These are phyloP conservation scores for Salvelinus sp. DNA, from an alignment of 2,113 vertebrate species.

Conservation along the genomic window DNA sequence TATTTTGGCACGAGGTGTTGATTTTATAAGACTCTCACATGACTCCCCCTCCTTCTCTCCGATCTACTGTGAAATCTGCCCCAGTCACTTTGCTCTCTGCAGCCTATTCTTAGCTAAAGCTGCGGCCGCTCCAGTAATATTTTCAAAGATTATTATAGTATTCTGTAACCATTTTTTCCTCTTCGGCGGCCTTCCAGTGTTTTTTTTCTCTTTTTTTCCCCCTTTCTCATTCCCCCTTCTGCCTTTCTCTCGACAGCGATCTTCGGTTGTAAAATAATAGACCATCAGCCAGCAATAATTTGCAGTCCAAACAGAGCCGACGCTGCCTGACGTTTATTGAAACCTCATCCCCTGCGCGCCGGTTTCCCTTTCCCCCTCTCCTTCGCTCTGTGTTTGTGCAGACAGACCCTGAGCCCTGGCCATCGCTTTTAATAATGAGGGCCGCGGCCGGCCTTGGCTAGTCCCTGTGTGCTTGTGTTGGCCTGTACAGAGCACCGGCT, in stretches of 20 bases:
- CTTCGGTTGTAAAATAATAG: slow-evolving; percentile 93
- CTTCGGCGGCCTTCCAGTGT: slow-evolving; percentile 75
- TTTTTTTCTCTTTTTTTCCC: slow-evolving; percentile 53
- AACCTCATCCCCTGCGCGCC: slow-evolving; percentile 90
- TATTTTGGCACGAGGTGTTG: slow-evolving; percentile 54
- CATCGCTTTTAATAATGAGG: slow-evolving; percentile 91
- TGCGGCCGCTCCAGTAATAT: slow-evolving; percentile 69
- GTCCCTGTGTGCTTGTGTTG: slow-evolving; percentile 83
- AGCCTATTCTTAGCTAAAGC: slow-evolving; percentile 74
- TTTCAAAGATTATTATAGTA: slow-evolving; percentile 81
- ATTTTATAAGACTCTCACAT: slow-evolving; percentile 73
- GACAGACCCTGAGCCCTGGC: slow-evolving; percentile 88
- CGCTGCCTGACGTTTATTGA: slow-evolving; percentile 97
- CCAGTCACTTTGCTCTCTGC: slow-evolving; percentile 55
- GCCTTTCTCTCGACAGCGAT: slow-evolving; percentile 85
- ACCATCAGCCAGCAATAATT: slow-evolving; percentile 97
- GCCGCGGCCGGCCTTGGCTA: slow-evolving; percentile 83
- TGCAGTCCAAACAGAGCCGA: slow-evolving; percentile 96
- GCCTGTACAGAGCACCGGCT: slow-evolving; percentile 51
- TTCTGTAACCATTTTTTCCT: slow-evolving; percentile 80
- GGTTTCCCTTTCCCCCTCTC: slow-evolving; percentile 82
- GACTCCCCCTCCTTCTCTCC: slow-evolving; percentile 50
- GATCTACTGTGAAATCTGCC: slow-evolving; percentile 53
- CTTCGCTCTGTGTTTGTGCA: slow-evolving; percentile 86
- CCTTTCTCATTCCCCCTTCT: slow-evolving; percentile 77